A percentile compares a stretch with the other conserved stretches of the same genome.
Conservation (phyloP, 2,888 invertebrate genomes). For the Pasiphila rectangulata region DNA sequence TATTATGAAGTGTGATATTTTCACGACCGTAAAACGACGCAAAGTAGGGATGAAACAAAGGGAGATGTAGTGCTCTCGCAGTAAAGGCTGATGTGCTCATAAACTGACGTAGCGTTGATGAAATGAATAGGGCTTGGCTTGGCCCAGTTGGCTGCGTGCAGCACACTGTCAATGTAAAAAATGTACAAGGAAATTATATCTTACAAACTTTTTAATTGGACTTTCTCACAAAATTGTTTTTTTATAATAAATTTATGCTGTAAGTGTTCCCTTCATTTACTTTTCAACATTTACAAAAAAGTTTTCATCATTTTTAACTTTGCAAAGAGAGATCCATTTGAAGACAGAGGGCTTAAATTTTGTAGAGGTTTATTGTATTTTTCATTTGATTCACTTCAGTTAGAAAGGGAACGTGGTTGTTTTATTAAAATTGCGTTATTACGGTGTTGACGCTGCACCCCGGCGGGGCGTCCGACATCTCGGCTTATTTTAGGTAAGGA, state of each 20-base stretch:
- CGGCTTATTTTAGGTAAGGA: slow-evolving; percentile 52
- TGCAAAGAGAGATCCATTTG: slow-evolving; percentile 52
- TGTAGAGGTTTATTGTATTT: slow-evolving; percentile 48
- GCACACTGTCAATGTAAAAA: slow-evolving; percentile 44
- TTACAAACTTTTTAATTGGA: slow-evolving; percentile 58
- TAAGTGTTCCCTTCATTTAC: slow-evolving; percentile 34
- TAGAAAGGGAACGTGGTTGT: slow-evolving; percentile 45
- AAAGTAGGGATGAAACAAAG: slow-evolving; percentile 54
- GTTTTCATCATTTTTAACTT: slow-evolving; percentile 42
- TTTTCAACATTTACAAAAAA: slow-evolving; percentile 36
- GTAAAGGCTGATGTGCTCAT: slow-evolving; percentile 63
- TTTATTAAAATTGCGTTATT: slow-evolving; percentile 72
- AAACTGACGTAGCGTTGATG: slow-evolving; percentile 56
- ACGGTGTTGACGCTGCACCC: slow-evolving; percentile 53
- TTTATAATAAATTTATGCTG: slow-evolving; percentile 37
- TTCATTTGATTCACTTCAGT: slow-evolving; percentile 48
- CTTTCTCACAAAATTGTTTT: slow-evolving; percentile 41
- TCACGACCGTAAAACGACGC: slow-evolving; percentile 51
- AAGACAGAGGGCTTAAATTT: slow-evolving; percentile 51
- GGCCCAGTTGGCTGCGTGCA: slow-evolving; percentile 35
- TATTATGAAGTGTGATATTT: slow-evolving; percentile 53
- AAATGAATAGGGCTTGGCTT: slow-evolving; percentile 52
- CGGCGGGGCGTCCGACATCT: slow-evolving; percentile 32
- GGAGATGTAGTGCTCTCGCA: slow-evolving; percentile 58
- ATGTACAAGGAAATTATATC: slow-evolving; percentile 46